Conservation (phyloP, 2,113 vertebrate species). For the Rhombomys opimus region DNA sequence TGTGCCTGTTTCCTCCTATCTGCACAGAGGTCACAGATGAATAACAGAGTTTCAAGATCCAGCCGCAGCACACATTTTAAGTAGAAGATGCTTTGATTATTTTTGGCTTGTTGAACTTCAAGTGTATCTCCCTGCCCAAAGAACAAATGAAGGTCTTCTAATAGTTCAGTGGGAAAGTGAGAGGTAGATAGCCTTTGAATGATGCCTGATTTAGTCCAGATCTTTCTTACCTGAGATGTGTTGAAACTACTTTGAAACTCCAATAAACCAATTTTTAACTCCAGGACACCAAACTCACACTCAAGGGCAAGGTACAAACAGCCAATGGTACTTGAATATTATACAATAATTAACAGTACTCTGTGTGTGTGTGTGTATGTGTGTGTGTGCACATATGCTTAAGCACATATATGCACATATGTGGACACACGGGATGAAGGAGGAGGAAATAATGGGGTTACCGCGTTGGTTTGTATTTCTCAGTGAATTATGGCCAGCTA, state of each 20-base stretch:
- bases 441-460: neutral
- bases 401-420: neutral
- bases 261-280: neutral
- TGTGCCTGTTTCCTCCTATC: neutral
- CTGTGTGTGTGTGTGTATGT: neutral
- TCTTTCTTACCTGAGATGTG: neutral
- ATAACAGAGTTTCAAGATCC: neutral
- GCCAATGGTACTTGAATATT: neutral
- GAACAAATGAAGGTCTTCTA: neutral
- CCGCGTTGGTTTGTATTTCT: conserved; percentile 58
- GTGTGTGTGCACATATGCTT: neutral
- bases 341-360: neutral
- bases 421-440: no score
- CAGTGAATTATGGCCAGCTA: conserved; percentile 69
- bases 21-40: neutral
- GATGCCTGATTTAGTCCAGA: neutral
- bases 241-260: neutral
- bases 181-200: neutral
- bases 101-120: neutral
- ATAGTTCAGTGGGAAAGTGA: neutral
- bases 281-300: neutral
- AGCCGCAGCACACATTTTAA: conserved; percentile 33
- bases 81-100: conserved; percentile 4
- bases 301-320: neutral
- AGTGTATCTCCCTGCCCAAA: neutral